Percentiles rank a stretch among this genome's conserved stretches.
phyloP scores from a whole-genome alignment of 2,888 invertebrate genomes.

The Malthinus flaveolus region DNA sequence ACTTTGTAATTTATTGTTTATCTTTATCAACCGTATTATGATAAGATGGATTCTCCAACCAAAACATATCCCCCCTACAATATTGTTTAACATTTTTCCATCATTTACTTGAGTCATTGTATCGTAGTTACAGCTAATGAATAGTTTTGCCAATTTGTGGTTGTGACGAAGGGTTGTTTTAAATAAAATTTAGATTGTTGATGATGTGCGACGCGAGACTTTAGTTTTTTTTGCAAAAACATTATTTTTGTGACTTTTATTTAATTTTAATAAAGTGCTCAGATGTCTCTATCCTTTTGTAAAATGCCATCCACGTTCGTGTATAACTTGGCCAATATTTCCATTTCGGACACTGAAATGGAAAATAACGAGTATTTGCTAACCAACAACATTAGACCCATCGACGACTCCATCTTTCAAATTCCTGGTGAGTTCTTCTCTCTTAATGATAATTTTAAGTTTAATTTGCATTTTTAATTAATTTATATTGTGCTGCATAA shows the following conservation, averaged over 20 bases:
- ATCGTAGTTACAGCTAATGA: slow-evolving; percentile 9
- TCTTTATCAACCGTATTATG: slow-evolving; percentile 16
- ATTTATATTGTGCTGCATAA: too few relatives aligned
- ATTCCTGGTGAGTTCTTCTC: slow-evolving; percentile 65
- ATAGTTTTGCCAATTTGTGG: slow-evolving; percentile 10
- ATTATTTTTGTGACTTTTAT: slow-evolving; percentile 10
- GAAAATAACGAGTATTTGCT: slow-evolving; percentile 67
- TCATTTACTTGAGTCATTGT: slow-evolving; percentile 14
- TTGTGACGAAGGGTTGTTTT: neutral
- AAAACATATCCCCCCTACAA: slow-evolving; percentile 38
- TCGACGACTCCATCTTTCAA: slow-evolving; percentile 66
- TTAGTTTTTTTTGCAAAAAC: too few relatives aligned
- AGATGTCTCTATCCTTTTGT: neutral
- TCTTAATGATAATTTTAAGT: too few relatives aligned
- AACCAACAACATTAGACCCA: slow-evolving; percentile 61
- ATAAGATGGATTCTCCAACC: slow-evolving; percentile 38
- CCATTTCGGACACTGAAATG: slow-evolving; percentile 53
- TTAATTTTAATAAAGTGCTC: slow-evolving; percentile 1
- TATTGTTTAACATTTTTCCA: slow-evolving; percentile 23
- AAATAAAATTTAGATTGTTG: neutral
- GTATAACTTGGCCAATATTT: slow-evolving; percentile 33
- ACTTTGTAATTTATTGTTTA: slow-evolving; percentile 15
- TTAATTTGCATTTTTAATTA: too few relatives aligned
- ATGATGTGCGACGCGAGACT: too few relatives aligned
- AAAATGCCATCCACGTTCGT: slow-evolving; percentile 33